Percentiles rank a stretch among this genome's conserved stretches.
These are phyloP conservation scores for Artibeus lituratus DNA, from an alignment of 2,797 vertebrate species.

Conservation along the genomic window DNA sequence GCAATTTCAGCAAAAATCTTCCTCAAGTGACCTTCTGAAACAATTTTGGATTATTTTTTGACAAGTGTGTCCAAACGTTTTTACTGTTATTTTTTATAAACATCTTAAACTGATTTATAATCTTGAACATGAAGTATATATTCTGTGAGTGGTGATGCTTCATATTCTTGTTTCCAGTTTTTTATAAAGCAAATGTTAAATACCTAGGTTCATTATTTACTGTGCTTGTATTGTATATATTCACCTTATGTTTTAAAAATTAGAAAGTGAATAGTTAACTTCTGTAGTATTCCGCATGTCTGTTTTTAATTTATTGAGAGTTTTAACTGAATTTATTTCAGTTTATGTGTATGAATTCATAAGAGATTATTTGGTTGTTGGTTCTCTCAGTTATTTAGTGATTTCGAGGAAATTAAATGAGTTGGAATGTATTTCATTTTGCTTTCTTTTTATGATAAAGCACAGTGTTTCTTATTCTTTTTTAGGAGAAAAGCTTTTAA, in stretches of 20 bases:
- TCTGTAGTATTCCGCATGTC: not conserved
- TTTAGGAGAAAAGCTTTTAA: slow-evolving; percentile 33
- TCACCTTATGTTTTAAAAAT: slow-evolving; percentile 27
- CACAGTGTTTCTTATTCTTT: slow-evolving; percentile 5
- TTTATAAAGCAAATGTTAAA: slow-evolving; percentile 39
- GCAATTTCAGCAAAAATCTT: slow-evolving; percentile 1
- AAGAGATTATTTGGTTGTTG: not conserved
- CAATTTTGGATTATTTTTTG: slow-evolving; percentile 16
- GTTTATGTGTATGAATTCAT: not conserved
- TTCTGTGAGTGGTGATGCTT: not conserved
- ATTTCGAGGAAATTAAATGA: slow-evolving; percentile 37
- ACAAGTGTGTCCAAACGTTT: not conserved
- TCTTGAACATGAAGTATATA: not conserved
- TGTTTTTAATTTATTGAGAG: not conserved
- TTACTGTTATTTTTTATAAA: not conserved
- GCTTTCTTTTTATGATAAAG: slow-evolving; percentile 58
- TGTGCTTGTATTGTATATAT: not conserved
- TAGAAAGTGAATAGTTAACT: not conserved
- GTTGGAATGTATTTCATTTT: slow-evolving; percentile 30
- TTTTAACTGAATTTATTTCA: not conserved
- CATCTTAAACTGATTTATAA: slow-evolving; percentile 20
- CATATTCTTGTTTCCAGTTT: not conserved
- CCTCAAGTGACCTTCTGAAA: slow-evolving; percentile 20
- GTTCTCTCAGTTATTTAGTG: slow-evolving; percentile 9
- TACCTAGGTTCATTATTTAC: slow-evolving; percentile 7